Percentiles rank a stretch among this genome's conserved stretches.
Conservation (phyloP, 1,140 invertebrate genomes). For the Colletes latitarsis region DNA sequence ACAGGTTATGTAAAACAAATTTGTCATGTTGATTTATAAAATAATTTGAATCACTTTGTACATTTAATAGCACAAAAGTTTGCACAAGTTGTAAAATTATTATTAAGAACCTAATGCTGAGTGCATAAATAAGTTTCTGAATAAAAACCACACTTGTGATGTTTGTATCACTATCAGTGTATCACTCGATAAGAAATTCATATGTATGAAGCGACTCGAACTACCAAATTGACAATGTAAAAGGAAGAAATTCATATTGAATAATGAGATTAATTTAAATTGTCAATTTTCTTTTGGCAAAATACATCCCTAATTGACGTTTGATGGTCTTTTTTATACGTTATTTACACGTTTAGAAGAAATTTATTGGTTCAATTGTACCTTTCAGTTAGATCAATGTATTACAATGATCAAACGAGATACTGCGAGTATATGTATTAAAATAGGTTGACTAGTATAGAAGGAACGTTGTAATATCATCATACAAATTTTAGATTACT, state of each 20-base stretch:
- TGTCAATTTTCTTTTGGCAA: background rate
- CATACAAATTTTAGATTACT: background rate
- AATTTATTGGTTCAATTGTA: conserved; percentile 1
- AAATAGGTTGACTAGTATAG: conserved; percentile 1
- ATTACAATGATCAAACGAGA: conserved; percentile 3
- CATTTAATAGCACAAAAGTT: conserved; percentile 26
- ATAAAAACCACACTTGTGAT: conserved; percentile 10
- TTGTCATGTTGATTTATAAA: background rate
- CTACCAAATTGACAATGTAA: background rate
- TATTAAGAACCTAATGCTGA: background rate
- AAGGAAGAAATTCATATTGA: background rate
- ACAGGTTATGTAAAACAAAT: background rate
- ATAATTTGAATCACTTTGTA: background rate
- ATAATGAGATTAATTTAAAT: conserved; percentile 16
- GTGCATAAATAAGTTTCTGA: conserved; percentile 13
- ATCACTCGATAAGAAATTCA: background rate
- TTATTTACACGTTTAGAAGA: background rate
- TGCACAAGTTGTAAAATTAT: conserved; percentile 33
- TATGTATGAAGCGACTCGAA: background rate
- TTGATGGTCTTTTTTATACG: background rate
- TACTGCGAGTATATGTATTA: background rate
- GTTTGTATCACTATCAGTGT: background rate
- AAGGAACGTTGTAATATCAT: conserved; percentile 1
- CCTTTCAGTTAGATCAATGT: background rate
- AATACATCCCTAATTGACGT: background rate